phyloP scores from a whole-genome alignment of 2,888 invertebrate species.

The Camptogramma bilineatum region DNA sequence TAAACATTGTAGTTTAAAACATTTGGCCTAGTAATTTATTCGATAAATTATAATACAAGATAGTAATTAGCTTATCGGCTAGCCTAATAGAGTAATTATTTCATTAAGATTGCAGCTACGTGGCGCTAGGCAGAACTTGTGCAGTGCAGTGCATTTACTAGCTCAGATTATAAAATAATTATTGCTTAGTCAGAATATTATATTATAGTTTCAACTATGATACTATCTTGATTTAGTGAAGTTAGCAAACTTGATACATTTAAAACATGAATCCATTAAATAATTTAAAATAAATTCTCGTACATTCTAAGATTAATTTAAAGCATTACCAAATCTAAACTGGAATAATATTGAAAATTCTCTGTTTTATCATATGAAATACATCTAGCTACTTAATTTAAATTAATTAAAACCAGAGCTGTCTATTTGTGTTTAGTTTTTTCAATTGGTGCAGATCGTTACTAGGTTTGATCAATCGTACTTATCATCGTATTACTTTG shows the following conservation, averaged over 20 bases:
- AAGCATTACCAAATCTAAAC: no score
- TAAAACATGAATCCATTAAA: no score
- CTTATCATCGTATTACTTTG: no score
- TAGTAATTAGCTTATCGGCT: constrained; percentile 37
- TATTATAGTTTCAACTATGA: neutral
- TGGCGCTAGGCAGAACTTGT: constrained; percentile 1
- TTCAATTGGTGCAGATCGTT: neutral
- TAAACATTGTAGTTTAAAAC: constrained; percentile 28
- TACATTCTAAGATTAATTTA: no score
- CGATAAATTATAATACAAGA: constrained; percentile 26
- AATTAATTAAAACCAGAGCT: neutral
- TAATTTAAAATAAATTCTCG: no score
- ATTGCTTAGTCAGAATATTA: neutral
- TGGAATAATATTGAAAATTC: no score
- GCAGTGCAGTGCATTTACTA: constrained; percentile 5
- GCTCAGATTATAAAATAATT: constrained; percentile 1
- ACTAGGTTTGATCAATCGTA: no score
- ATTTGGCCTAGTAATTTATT: constrained; percentile 33
- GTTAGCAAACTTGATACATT: no score
- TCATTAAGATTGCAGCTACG: constrained; percentile 21
- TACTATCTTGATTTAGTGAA: neutral
- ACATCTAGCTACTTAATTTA: neutral
- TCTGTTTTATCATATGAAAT: neutral
- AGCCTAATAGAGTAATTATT: constrained; percentile 38
- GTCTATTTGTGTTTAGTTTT: no score